Evolutionary conservation across 2,113 vertebrate species (phyloP), one percentile per base, ranked within the genome.

Genomic region (Anarhynchus alexandrinus): DNA sequence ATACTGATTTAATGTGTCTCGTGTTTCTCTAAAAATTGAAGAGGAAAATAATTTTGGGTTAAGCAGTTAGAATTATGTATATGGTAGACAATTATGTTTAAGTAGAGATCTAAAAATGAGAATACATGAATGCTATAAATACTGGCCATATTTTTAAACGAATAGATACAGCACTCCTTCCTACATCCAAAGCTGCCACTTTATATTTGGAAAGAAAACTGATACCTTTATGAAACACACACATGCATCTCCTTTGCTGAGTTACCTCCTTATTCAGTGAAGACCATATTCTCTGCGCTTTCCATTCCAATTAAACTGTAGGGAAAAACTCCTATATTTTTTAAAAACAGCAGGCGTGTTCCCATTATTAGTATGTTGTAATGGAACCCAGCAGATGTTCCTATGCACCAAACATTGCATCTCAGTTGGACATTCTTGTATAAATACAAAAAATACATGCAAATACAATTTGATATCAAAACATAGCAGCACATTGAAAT

Each of bases 121-220:
- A 82, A 61, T 85, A 51, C 27, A 65, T 27, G 58, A 93, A 49
- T 42, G 49, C 78, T 95, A 85, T 91, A 96, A 94, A 96, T 97
- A 95, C 65, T 95, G 10, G 12, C 54, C 40, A 12, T 87, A 54
- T 95, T 96, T 93, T 91, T 43, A 95, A 95, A 82, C 72, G 21
- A 95, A 65, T 49, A 95, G 73, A 72, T 40, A 79, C 54, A 93
- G 40, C 93, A 76, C 70, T 93, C 27, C 94, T 94, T 96, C 94
- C 93, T 70, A 96, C 94, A 87, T 67, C 36, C 84, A 82, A 90
- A 97, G 70, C 93, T 93, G 84, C 36, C 83, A 65, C 43, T 72
- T 95, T 82, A 64, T 87, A 87, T 85, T 96, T 94, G 73, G 91
- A 93, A 96, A 59, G 86, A 62, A 71, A 94, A 91, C 51, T 25